These are phyloP conservation scores for Lamellibrachia luymesi DNA, from an alignment of 1,140 invertebrate species.

Conservation along the genomic window DNA sequence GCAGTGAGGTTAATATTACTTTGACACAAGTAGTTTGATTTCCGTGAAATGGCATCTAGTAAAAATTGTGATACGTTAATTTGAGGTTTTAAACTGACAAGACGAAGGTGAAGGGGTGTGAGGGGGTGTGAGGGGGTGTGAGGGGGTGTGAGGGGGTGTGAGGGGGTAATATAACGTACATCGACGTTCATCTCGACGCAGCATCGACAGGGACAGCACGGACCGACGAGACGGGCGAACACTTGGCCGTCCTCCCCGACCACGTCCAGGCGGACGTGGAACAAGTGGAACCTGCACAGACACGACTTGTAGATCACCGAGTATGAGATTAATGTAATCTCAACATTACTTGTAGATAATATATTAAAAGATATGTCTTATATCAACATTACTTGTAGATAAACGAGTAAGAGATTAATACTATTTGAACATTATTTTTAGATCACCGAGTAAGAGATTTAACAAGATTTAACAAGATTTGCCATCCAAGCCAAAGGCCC, in stretches of 20 bases:
- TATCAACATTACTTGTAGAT: no score
- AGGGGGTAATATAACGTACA: constrained; percentile 23
- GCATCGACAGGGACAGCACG: constrained; percentile 37
- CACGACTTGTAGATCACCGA: no score
- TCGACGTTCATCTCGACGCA: constrained; percentile 35
- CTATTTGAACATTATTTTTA: no score
- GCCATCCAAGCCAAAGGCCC: no score
- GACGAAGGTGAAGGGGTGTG: not conserved
- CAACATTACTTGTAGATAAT: no score
- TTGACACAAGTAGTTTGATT: not conserved
- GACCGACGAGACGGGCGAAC: constrained; percentile 35
- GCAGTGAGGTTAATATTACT: not conserved
- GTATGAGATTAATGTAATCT: no score
- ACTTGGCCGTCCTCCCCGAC: constrained; percentile 35
- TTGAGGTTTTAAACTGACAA: not conserved
- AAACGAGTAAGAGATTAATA: no score
- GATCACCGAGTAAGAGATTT: no score
- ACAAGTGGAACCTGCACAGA: constrained; percentile 30
- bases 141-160: not conserved
- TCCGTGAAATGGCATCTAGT: not conserved
- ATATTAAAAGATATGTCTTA: no score
- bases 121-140: no score
- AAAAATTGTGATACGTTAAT: not conserved
- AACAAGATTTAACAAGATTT: no score
- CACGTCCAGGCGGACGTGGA: constrained; percentile 34